Conservation (phyloP, 2,113 vertebrate species). For the Oreamnos americanus region DNA sequence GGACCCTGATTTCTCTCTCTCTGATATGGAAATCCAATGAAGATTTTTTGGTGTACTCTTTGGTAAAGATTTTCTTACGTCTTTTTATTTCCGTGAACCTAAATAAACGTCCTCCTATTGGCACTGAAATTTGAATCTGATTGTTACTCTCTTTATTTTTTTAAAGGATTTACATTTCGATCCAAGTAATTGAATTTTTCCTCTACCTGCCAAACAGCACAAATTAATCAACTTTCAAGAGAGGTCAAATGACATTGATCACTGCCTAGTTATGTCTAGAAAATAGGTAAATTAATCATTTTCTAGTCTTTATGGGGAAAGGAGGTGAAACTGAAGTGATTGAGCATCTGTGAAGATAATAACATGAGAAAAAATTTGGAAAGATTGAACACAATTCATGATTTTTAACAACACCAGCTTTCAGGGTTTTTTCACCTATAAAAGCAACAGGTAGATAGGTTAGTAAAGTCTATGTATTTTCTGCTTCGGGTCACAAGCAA, state of each 20-base stretch:
- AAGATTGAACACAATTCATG: not conserved
- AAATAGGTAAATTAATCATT: not conserved
- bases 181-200: not conserved
- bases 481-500: no score
- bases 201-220: not conserved
- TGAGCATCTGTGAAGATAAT: not conserved
- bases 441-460: no score
- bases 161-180: not conserved
- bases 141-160: not conserved
- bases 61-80: not conserved
- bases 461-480: no score
- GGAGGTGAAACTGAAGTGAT: not conserved
- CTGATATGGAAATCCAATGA: not conserved
- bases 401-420: no score
- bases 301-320: not conserved
- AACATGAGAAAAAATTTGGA: not conserved
- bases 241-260: not conserved
- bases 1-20: accelerated
- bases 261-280: not conserved
- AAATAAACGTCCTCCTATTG: not conserved
- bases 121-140: not conserved
- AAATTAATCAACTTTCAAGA: not conserved
- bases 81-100: not conserved
- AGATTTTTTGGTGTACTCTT: not conserved
- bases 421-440: no score